Evolutionary conservation across 2,797 vertebrate genomes (phyloP).

Genomic region (Syndactyla subalaris): DNA sequence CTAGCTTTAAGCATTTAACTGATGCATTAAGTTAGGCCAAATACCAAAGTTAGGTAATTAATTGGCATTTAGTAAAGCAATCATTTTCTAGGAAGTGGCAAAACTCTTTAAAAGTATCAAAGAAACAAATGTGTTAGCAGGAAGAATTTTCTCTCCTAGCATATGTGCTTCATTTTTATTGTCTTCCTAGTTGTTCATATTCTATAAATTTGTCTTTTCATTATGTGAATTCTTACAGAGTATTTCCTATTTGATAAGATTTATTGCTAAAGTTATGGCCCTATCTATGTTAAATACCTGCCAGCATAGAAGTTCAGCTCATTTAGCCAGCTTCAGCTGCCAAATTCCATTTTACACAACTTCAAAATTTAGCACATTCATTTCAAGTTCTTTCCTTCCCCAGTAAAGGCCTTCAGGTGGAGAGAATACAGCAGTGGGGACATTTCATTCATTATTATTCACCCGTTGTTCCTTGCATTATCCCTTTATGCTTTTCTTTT

Average conservation of each 20-base stretch:
- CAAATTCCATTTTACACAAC: constrained; percentile 1
- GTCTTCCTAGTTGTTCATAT: not conserved
- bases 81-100: not conserved
- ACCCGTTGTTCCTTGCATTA: not conserved
- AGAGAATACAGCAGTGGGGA: not conserved
- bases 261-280: not conserved
- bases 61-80: not conserved
- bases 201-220: constrained; percentile 25
- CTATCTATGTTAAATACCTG: constrained; percentile 26
- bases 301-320: not conserved
- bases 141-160: not conserved
- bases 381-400: not conserved
- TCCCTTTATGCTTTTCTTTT: not conserved
- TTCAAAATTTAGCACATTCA: not conserved
- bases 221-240: not conserved
- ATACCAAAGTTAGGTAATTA: not conserved
- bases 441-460: constrained; percentile 39
- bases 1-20: not conserved
- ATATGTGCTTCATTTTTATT: not conserved
- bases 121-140: not conserved
- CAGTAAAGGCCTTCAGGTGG: not conserved
- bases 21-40: not conserved
- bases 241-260: not conserved
- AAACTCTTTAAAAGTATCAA: not conserved
- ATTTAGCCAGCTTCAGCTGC: constrained; percentile 19